These are phyloP conservation scores for Synanthedon vespiformis DNA, from an alignment of 2,888 invertebrate species.

Conservation along the genomic window DNA sequence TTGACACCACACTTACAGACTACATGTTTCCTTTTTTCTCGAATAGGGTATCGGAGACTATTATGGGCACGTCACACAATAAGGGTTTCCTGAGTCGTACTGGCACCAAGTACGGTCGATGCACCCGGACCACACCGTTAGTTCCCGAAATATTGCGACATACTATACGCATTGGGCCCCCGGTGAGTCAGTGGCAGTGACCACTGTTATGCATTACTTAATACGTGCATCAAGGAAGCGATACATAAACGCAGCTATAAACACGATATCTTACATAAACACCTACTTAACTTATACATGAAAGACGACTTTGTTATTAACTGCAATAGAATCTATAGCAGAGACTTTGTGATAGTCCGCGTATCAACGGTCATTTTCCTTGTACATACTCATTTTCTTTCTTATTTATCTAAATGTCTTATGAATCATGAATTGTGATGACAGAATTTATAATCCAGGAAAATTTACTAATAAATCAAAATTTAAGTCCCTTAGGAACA, in stretches of 20 bases:
- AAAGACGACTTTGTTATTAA: too few relatives aligned
- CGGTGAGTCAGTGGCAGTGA: conserved; percentile 1
- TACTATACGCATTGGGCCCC: conserved; percentile 12
- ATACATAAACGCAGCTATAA: background rate
- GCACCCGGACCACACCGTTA: conserved; percentile 49
- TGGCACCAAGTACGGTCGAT: conserved; percentile 34
- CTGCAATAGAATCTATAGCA: too few relatives aligned
- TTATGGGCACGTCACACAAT: conserved; percentile 35
- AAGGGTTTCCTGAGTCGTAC: conserved; percentile 32
- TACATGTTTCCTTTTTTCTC: background rate
- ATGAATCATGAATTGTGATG: too few relatives aligned
- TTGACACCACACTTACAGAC: background rate
- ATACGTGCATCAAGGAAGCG: background rate
- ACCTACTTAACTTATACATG: too few relatives aligned
- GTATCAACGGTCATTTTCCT: too few relatives aligned
- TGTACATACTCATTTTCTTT: too few relatives aligned
- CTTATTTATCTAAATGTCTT: too few relatives aligned
- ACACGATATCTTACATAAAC: too few relatives aligned
- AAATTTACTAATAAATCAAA: too few relatives aligned
- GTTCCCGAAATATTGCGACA: conserved; percentile 66
- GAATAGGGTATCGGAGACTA: background rate
- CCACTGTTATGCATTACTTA: conserved; percentile 19
- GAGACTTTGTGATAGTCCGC: too few relatives aligned
- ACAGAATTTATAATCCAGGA: too few relatives aligned
- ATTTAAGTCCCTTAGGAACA: too few relatives aligned